phyloP scores from a whole-genome alignment of 2,113 vertebrate genomes.

The Gambusia affinis region DNA sequence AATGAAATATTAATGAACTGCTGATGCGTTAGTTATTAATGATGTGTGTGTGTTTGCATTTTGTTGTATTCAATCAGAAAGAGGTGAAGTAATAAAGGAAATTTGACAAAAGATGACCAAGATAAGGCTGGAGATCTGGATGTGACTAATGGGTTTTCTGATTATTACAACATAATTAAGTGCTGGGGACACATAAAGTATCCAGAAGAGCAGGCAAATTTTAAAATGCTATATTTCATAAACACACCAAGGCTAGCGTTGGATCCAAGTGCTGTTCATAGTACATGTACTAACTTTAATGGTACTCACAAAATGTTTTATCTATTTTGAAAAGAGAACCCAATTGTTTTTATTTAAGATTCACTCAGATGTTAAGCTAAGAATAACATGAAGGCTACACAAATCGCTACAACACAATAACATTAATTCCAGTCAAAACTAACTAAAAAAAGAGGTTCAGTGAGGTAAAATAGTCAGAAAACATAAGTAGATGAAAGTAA shows the following conservation, averaged over 20 bases:
- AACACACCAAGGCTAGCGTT: neutral
- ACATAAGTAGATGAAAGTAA: no score
- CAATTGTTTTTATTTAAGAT: no score
- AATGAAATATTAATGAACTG: conserved; percentile 57
- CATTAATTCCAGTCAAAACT: no score
- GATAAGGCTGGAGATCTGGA: neutral
- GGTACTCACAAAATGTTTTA: neutral
- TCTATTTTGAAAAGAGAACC: neutral
- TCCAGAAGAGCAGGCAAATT: neutral
- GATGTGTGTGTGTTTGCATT: neutral
- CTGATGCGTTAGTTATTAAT: conserved; percentile 35
- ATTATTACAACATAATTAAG: neutral
- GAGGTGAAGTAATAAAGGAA: neutral
- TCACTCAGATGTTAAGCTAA: no score
- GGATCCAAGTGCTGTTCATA: neutral
- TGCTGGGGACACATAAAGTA: neutral
- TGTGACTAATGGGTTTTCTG: neutral
- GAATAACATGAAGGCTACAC: no score
- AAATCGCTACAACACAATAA: no score
- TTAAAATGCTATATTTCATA: neutral
- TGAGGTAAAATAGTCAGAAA: no score
- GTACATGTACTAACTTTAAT: neutral
- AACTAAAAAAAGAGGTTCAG: no score
- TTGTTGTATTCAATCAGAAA: conserved; percentile 20
- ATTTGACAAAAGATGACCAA: neutral